These are phyloP conservation scores for Metacarcinus magister DNA, from an alignment of 2,888 invertebrate species.

Conservation along the genomic window DNA sequence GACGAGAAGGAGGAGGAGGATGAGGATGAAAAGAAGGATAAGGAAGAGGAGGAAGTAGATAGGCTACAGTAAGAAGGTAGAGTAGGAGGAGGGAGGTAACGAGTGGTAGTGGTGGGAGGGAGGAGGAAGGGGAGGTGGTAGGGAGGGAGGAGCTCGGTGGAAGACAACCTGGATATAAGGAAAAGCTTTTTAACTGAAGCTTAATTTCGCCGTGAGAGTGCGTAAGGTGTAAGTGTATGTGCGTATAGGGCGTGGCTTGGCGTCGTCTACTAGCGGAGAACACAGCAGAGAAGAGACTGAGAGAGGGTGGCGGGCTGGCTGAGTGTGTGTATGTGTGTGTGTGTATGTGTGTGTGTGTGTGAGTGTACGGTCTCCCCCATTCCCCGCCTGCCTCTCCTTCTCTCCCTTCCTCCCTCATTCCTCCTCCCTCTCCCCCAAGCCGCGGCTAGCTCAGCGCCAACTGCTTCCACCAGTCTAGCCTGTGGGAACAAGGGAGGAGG, in stretches of 20 bases:
- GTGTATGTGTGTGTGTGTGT: conserved; percentile 32
- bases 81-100: background rate
- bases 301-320: background rate
- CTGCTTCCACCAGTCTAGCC: background rate
- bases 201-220: background rate
- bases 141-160: background rate
- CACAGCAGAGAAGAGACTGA: background rate
- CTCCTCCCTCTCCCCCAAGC: background rate
- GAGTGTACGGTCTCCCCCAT: background rate
- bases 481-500: background rate
- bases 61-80: background rate
- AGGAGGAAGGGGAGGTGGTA: background rate
- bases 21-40: background rate
- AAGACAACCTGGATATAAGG: background rate
- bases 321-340: conserved; percentile 32
- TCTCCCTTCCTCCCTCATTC: background rate
- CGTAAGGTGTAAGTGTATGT: background rate
- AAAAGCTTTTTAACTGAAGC: background rate
- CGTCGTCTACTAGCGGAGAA: background rate
- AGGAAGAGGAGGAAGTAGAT: conserved; percentile 6
- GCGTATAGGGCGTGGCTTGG: conserved; percentile 8
- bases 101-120: background rate
- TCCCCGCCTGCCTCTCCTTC: background rate
- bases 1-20: background rate
- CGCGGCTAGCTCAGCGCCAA: background rate